These are phyloP conservation scores for Aramus guarauna DNA, from an alignment of 2,113 vertebrate genomes.

Conservation along the genomic window DNA sequence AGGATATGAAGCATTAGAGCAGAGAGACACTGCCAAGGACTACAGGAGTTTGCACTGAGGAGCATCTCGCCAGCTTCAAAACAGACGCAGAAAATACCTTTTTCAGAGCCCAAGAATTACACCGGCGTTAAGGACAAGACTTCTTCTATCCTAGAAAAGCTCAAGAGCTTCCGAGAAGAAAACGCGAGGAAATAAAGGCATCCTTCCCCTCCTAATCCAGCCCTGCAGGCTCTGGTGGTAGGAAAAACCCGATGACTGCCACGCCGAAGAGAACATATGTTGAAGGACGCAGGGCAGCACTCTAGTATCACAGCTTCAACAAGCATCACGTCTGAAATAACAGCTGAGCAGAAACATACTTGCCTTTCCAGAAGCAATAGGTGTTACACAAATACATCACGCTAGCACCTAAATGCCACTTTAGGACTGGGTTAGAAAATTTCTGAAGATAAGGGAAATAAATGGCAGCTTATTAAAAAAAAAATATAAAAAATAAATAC, in stretches of 20 bases:
- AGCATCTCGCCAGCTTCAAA: neutral
- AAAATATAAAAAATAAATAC: too few species aligned
- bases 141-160: neutral
- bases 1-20: neutral
- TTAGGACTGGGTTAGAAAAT: rapidly evolving
- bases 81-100: neutral
- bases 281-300: neutral
- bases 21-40: neutral
- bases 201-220: neutral
- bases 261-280: rapidly evolving
- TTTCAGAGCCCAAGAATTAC: neutral
- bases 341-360: neutral
- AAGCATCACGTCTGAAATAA: neutral
- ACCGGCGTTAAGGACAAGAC: neutral
- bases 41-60: neutral
- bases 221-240: rapidly evolving
- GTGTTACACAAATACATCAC: neutral
- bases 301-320: neutral
- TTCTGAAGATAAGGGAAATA: neutral
- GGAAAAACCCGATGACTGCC: neutral
- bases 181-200: neutral
- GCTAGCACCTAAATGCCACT: neutral
- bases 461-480: neutral
- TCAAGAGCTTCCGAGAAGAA: neutral
- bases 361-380: neutral